Conservation (phyloP, 1,140 invertebrate species). For the Paracyclopina nana region DNA sequence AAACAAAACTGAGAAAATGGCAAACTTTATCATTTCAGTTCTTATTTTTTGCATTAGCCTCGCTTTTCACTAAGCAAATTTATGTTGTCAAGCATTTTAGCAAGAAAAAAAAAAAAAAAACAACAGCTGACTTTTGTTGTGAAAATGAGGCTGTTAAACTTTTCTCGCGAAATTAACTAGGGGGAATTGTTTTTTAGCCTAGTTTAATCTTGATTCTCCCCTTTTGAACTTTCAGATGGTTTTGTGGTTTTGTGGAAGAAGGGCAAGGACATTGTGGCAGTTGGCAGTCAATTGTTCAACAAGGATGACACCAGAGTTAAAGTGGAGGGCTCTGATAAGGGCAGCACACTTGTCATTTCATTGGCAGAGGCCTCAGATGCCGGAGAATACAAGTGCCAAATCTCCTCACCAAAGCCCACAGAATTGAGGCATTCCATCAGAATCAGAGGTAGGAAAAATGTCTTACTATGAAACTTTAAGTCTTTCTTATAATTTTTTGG, state of each 20-base stretch:
- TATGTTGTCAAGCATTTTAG: no score
- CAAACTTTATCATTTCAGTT: background rate
- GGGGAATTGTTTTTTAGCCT: no score
- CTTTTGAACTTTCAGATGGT: background rate
- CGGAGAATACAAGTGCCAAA: conserved; percentile 4
- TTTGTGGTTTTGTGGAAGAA: background rate
- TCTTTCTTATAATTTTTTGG: no score
- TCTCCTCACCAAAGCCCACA: background rate
- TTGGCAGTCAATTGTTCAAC: background rate
- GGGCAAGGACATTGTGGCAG: background rate
- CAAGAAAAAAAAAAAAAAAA: no score
- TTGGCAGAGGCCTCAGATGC: background rate
- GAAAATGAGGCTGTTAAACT: no score
- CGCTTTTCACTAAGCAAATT: no score
- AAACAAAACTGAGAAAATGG: no score
- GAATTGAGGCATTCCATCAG: background rate
- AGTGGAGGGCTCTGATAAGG: background rate
- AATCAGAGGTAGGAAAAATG: conserved; percentile 3
- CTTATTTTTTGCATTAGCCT: no score
- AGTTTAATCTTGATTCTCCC: background rate
- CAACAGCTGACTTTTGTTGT: no score
- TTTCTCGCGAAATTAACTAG: no score
- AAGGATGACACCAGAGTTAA: background rate
- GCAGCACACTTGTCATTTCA: background rate
- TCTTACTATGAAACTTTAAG: no score